These are phyloP conservation scores for Sebastiscus albofasciatus DNA, from an alignment of 2,797 vertebrate genomes.

Conservation along the genomic window DNA sequence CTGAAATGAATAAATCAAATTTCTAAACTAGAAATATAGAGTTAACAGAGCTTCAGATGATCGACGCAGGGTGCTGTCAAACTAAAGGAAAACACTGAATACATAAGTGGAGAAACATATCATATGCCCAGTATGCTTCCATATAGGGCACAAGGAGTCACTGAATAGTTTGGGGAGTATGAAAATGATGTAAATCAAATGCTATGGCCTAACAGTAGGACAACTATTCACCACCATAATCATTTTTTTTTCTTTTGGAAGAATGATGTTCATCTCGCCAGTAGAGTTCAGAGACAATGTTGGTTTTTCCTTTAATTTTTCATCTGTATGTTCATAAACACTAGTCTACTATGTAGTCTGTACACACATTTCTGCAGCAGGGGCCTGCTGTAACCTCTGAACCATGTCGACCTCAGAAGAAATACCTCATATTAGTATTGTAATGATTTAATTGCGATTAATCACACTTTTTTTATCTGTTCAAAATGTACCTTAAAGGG, in stretches of 20 bases:
- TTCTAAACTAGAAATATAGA: background rate
- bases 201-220: background rate
- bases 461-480: no score
- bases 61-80: background rate
- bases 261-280: background rate
- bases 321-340: background rate
- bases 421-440: conserved; percentile 30
- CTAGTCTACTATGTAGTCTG: background rate
- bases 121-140: background rate
- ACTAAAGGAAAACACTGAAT: background rate
- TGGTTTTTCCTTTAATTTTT: background rate
- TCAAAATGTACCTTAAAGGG: no score
- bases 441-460: fast-evolving
- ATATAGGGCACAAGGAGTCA: background rate
- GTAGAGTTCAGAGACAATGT: background rate
- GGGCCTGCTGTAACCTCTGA: conserved; percentile 35
- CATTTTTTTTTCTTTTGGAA: background rate
- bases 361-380: background rate
- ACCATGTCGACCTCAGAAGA: conserved; percentile 23
- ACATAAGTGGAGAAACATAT: background rate
- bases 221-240: background rate
- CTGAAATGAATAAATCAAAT: background rate
- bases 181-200: background rate
- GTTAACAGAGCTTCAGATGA: background rate
- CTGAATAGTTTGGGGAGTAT: background rate